Percentiles rank a stretch among this genome's conserved stretches.
Evolutionary conservation across 1,140 invertebrate genomes (phyloP).

Genomic region (Harpegnathos saltator): DNA sequence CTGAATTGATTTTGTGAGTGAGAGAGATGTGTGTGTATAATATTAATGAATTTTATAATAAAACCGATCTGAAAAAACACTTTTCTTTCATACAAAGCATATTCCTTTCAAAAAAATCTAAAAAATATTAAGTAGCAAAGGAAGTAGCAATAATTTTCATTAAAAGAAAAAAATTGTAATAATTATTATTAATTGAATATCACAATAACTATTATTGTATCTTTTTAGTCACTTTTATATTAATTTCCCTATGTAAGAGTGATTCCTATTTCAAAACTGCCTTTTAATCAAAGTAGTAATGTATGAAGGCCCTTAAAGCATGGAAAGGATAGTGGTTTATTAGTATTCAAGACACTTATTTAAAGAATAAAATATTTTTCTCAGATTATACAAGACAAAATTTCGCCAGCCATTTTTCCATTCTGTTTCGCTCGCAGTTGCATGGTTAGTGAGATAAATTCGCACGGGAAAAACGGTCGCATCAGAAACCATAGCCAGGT

Average conservation of each 20-base stretch:
- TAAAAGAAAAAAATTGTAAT: too few relatives aligned
- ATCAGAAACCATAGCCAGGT: constrained; percentile 80
- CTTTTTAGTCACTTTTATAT: too few relatives aligned
- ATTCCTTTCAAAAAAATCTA: too few relatives aligned
- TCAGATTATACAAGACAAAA: constrained; percentile 78
- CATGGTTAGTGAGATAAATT: constrained; percentile 54
- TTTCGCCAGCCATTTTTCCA: constrained; percentile 75
- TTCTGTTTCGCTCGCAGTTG: constrained; percentile 33
- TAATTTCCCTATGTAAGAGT: too few relatives aligned
- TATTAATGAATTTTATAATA: constrained; percentile 80
- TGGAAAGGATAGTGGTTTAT: constrained; percentile 28
- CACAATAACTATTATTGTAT: too few relatives aligned
- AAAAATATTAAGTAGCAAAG: too few relatives aligned
- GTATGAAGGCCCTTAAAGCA: not conserved
- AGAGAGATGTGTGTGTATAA: constrained; percentile 70
- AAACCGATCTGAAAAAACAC: constrained; percentile 58
- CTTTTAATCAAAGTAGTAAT: constrained; percentile 14
- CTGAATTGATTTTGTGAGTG: constrained; percentile 72
- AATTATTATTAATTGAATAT: too few relatives aligned
- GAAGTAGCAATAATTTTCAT: too few relatives aligned
- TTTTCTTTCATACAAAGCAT: too few relatives aligned
- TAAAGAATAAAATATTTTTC: constrained; percentile 78
- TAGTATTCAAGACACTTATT: constrained; percentile 82
- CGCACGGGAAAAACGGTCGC: constrained; percentile 63
- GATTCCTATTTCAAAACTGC: too few relatives aligned